A percentile compares a stretch with the other conserved stretches of the same genome.
phyloP scores from a whole-genome alignment of 1,140 invertebrate genomes.

The Aphidius ervi region DNA sequence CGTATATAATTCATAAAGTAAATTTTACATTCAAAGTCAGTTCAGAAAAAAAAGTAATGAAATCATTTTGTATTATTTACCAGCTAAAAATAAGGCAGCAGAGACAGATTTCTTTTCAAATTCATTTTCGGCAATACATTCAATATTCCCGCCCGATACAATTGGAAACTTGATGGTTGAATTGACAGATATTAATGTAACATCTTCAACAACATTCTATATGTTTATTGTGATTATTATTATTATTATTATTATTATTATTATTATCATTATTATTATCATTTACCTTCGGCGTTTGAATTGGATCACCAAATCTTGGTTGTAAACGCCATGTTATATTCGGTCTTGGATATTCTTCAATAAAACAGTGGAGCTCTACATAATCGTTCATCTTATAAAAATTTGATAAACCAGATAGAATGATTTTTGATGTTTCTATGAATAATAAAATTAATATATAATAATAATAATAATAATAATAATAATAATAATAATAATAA shows the following conservation, averaged over 20 bases:
- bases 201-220: conserved; percentile 14
- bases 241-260: no score
- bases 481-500: not conserved
- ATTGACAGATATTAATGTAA: conserved; percentile 1
- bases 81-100: conserved; percentile 32
- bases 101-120: conserved; percentile 33
- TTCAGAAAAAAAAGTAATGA: conserved; percentile 31
- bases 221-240: no score
- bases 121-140: conserved; percentile 34
- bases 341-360: conserved; percentile 50
- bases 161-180: conserved; percentile 25
- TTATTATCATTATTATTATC: no score
- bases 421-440: conserved; percentile 48
- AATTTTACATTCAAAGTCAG: conserved; percentile 10
- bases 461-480: conserved; percentile 7
- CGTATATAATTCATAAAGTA: not conserved
- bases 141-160: conserved; percentile 32
- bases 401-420: conserved; percentile 29
- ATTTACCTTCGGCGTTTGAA: conserved; percentile 20
- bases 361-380: conserved; percentile 45
- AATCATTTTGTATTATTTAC: conserved; percentile 24
- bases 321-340: conserved; percentile 52
- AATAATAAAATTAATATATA: conserved; percentile 22
- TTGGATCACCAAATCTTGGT: conserved; percentile 6
- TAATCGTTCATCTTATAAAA: conserved; percentile 48